phyloP scores from a whole-genome alignment of 2,888 invertebrate species.

The Polyommatus icarus region DNA sequence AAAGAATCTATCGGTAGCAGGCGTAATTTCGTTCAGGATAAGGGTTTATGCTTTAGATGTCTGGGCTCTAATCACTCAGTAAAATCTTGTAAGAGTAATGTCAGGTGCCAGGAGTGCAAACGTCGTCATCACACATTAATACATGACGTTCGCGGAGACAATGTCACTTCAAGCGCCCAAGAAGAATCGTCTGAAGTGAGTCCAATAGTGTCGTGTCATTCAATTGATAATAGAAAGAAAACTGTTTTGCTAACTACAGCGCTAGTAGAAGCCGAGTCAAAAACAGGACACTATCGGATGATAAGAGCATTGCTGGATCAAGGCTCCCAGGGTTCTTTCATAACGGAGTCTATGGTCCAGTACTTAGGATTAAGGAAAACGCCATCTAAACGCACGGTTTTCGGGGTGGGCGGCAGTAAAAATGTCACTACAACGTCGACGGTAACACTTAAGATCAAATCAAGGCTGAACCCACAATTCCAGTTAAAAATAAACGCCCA shows the following conservation, averaged over 20 bases:
- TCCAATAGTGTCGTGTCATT: too few relatives aligned
- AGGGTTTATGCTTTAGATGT: too few relatives aligned
- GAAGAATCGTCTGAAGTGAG: too few relatives aligned
- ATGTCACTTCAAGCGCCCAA: too few relatives aligned
- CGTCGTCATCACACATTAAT: constrained; percentile 29
- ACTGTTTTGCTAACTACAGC: constrained; percentile 45
- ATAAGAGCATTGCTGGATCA: constrained; percentile 35
- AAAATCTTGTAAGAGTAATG: too few relatives aligned
- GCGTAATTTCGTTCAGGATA: too few relatives aligned
- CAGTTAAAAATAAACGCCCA: constrained; percentile 31
- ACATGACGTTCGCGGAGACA: too few relatives aligned
- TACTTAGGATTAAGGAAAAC: constrained; percentile 34
- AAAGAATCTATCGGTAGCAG: too few relatives aligned
- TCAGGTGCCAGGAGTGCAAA: background rate
- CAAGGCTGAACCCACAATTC: constrained; percentile 33
- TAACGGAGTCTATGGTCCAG: constrained; percentile 36
- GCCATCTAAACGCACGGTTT: constrained; percentile 23
- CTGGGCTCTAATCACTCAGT: too few relatives aligned
- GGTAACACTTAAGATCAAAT: constrained; percentile 25
- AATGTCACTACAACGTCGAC: constrained; percentile 33
- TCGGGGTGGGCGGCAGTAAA: constrained; percentile 34
- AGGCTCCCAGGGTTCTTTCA: constrained; percentile 36
- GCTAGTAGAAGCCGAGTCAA: constrained; percentile 36
- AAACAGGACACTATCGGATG: constrained; percentile 21
- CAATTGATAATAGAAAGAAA: too few relatives aligned